Evolutionary conservation across 23 tunicate species (phyloP).

Genomic region (Halocynthia roretzi): DNA sequence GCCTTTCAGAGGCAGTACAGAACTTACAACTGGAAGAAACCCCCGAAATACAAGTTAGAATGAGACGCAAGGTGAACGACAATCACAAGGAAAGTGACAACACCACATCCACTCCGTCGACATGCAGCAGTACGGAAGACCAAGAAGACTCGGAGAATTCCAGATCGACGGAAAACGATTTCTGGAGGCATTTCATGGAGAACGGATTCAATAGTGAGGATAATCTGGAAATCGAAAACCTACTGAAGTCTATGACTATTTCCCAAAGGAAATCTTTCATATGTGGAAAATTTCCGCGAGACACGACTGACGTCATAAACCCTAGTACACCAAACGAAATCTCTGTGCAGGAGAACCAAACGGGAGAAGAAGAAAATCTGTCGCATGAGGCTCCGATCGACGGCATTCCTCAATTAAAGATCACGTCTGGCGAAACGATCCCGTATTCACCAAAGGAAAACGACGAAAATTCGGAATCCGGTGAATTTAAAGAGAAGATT

Average conservation of each 20-base stretch:
- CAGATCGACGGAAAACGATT: not conserved
- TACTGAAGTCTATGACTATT: constrained; percentile 13
- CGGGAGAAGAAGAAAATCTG: not conserved
- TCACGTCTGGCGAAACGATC: not conserved
- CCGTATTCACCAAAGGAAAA: not conserved
- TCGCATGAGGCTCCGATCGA: not conserved
- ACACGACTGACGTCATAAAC: not conserved
- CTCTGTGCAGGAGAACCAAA: not conserved
- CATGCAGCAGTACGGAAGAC: not conserved
- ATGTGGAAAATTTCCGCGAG: not conserved
- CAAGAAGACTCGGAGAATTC: not conserved
- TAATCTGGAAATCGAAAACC: not conserved
- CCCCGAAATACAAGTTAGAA: not conserved
- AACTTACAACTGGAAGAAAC: constrained; percentile 5
- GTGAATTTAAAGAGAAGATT: not conserved
- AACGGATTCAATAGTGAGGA: constrained; percentile 9
- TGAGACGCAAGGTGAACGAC: not conserved
- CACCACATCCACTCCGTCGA: not conserved
- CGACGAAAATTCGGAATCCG: not conserved
- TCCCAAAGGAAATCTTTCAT: constrained; percentile 19
- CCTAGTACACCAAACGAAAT: too few relatives aligned
- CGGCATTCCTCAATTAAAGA: not conserved
- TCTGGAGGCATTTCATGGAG: constrained; percentile 19
- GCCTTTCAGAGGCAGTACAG: not conserved
- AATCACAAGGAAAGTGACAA: not conserved